Evolutionary conservation across 2,113 vertebrate species (phyloP).

Genomic region (Osmerus eperlanus): DNA sequence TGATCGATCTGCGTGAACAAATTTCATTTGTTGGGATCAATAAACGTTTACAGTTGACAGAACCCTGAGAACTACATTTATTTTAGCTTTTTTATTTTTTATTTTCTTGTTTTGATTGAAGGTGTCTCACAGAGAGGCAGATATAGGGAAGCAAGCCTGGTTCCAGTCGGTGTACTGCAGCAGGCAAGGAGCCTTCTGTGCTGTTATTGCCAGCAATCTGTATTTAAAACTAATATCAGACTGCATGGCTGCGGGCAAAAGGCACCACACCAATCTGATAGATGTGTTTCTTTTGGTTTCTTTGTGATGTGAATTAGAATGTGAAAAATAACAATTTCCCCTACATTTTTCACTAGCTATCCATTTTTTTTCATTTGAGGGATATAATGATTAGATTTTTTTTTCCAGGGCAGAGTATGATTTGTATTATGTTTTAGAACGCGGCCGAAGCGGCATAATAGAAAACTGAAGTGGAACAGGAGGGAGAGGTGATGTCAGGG

Average conservation of each 20-base stretch:
- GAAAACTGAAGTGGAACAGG: slow-evolving; percentile 69
- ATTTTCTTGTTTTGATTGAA: slow-evolving; percentile 79
- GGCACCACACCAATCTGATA: slow-evolving; percentile 76
- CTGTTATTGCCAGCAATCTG: slow-evolving; percentile 82
- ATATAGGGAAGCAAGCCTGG: slow-evolving; percentile 72
- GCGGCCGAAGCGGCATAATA: slow-evolving; percentile 67
- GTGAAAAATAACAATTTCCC: slow-evolving; percentile 76
- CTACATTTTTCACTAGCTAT: slow-evolving; percentile 66
- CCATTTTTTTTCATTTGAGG: slow-evolving; percentile 68
- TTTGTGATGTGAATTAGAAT: slow-evolving; percentile 75
- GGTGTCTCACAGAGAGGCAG: slow-evolving; percentile 74
- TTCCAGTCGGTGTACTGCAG: slow-evolving; percentile 69
- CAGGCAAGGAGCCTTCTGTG: slow-evolving; percentile 69
- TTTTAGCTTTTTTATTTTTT: slow-evolving; percentile 75
- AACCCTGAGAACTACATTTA: slow-evolving; percentile 89
- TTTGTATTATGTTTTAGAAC: slow-evolving; percentile 70
- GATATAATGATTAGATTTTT: slow-evolving; percentile 75
- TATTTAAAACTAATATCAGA: slow-evolving; percentile 87
- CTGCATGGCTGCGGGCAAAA: slow-evolving; percentile 79
- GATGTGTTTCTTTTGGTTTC: slow-evolving; percentile 73
- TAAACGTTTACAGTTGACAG: slow-evolving; percentile 98
- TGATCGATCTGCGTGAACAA: slow-evolving; percentile 99
- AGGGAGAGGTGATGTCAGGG: slow-evolving; percentile 58
- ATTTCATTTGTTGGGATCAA: slow-evolving; percentile 98
- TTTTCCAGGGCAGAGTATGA: slow-evolving; percentile 58